phyloP scores from a whole-genome alignment of 2,113 vertebrate species.

The Petrocephalus zakoni region DNA sequence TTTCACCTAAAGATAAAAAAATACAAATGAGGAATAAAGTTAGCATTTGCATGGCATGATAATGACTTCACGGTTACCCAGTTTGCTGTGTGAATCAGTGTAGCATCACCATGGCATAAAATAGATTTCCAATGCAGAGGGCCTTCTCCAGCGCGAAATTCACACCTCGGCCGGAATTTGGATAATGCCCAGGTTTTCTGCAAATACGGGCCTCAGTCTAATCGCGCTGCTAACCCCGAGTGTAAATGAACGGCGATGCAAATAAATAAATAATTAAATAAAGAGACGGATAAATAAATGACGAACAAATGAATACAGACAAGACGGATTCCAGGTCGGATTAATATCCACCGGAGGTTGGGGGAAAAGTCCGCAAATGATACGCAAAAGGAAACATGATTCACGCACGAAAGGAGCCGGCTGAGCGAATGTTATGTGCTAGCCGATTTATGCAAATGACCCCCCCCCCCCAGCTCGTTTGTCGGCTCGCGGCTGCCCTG shows the following conservation, averaged over 20 bases:
- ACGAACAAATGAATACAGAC: background rate
- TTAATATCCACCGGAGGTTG: background rate
- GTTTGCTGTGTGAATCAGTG: background rate
- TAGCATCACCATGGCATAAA: background rate
- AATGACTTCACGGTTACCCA: background rate
- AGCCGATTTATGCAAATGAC: constrained; percentile 17
- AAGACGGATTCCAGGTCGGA: background rate
- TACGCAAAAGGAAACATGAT: background rate
- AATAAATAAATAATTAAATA: background rate
- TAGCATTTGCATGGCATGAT: background rate
- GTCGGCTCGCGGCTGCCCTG: constrained; percentile 9
- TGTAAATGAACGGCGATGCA: background rate
- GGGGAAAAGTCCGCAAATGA: background rate
- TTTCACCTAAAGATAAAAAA: background rate
- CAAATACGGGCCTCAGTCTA: background rate
- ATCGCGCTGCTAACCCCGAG: background rate
- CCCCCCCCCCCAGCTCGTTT: background rate
- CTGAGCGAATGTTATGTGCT: background rate
- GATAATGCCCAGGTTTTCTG: background rate
- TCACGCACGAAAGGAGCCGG: background rate
- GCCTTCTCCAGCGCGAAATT: background rate
- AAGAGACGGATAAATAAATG: background rate
- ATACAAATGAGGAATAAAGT: background rate
- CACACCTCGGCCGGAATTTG: background rate
- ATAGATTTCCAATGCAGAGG: background rate